Base-by-base conservation (phyloP, 30 jellyfish, hydroid and myxozoan species). In the Catostylus mosaicus region DNA sequence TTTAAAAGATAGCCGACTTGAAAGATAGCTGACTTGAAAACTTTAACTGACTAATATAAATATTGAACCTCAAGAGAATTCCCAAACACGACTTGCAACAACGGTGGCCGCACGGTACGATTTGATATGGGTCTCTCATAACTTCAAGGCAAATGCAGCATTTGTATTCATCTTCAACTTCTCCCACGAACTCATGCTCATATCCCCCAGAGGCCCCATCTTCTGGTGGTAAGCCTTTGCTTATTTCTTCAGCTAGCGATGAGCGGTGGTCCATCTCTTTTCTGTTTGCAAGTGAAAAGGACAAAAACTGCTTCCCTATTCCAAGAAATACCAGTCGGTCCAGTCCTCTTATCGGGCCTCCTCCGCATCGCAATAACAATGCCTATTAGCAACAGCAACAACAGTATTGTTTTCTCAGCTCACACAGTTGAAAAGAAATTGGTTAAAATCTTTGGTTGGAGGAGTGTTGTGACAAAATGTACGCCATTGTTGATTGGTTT, bases 61-160 rank as follows among this genome's bases (percentile, higher is more conserved):
- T n/a, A n/a, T n/a, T n/a, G n/a, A n/a, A n/a, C 92, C 92, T 48
- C 30, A 82, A 36, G 6, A 82, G 46, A 23, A 14, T 50, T 22
- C 54, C 80, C 57, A 82, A 48, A 54, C 92, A 82, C 37, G 92
- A 68, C 38, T 80, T 33, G 51, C 92, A 82, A 45, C 75, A 82
- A 9, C 85, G 37, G 35, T 82, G 92, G 61, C 92, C 92, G 38
- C 92, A 82, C 3, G 85, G 86, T 8, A 82, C 80, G 26, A 82
- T 60, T 70, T 82, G 92, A n/a, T 82, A 70, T 18, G 92, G 92
- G 24, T 82, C 92, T 43, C 54, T 32, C 92, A 82, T 56, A 30
- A 70, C 92, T 12, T 69, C 80, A 16, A 68, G 40, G 59, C 92
- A 82, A 33, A 82, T 74, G 14, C 43, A 27, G 65, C 92, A 82